Evolutionary conservation across 2,113 vertebrate species (phyloP).

Genomic region (Thinocorus orbignyianus): DNA sequence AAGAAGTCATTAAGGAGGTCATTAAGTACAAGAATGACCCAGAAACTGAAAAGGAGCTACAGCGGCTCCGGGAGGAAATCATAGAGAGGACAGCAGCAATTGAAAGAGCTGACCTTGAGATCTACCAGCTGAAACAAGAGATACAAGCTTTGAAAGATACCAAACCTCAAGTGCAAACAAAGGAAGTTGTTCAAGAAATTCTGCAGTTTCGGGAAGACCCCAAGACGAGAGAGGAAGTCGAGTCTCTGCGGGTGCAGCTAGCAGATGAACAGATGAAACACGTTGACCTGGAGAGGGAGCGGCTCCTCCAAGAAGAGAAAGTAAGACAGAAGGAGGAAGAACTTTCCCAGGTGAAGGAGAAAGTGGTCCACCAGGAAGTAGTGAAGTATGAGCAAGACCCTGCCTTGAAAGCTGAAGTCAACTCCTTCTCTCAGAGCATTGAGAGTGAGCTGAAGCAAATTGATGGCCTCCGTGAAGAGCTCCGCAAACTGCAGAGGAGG

Average conservation of each 20-base stretch:
- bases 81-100: slow-evolving; percentile 89
- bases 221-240: slow-evolving; percentile 91
- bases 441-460: slow-evolving; percentile 87
- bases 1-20: slow-evolving; percentile 94
- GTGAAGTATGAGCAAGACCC: slow-evolving; percentile 90
- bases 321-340: slow-evolving; percentile 87
- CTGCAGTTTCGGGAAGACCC: slow-evolving; percentile 92
- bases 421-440: slow-evolving; percentile 83
- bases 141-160: slow-evolving; percentile 90
- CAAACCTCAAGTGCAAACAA: slow-evolving; percentile 90
- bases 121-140: slow-evolving; percentile 90
- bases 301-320: slow-evolving; percentile 82
- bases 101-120: slow-evolving; percentile 90
- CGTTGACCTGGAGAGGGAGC: slow-evolving; percentile 87
- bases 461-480: slow-evolving; percentile 82
- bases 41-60: slow-evolving; percentile 88
- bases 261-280: slow-evolving; percentile 90
- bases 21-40: slow-evolving; percentile 96
- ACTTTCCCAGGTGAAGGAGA: slow-evolving; percentile 88
- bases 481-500: slow-evolving; percentile 83
- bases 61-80: slow-evolving; percentile 91
- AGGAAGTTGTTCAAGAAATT: slow-evolving; percentile 93
- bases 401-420: slow-evolving; percentile 84
- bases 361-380: slow-evolving; percentile 90
- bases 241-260: slow-evolving; percentile 82